Evolutionary conservation across 2,113 vertebrate species (phyloP).

Genomic region (Monarcha castaneiventris): DNA sequence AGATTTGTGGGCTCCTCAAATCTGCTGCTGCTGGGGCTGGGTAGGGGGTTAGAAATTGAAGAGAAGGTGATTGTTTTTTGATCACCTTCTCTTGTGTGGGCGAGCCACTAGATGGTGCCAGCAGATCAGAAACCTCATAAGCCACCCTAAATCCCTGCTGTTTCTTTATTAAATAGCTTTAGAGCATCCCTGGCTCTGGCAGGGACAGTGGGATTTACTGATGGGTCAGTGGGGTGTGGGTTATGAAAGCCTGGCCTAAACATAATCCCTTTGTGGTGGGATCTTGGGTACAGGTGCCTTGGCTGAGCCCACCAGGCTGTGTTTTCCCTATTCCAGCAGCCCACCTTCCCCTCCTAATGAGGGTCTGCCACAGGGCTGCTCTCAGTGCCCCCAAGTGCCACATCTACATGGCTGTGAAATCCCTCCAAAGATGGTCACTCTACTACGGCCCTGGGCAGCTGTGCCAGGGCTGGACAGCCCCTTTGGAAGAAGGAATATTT

Average conservation of each 20-base stretch:
- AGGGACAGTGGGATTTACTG: background rate
- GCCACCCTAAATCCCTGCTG: background rate
- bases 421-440: background rate
- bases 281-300: background rate
- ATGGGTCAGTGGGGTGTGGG: background rate
- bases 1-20: background rate
- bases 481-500: background rate
- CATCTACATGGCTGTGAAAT: background rate
- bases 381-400: background rate
- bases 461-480: background rate
- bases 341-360: background rate
- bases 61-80: background rate
- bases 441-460: background rate
- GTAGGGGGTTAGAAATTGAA: background rate
- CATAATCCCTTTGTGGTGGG: background rate
- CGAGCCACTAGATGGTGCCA: conserved; percentile 47
- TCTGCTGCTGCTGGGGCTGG: background rate
- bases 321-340: background rate
- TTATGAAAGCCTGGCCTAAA: background rate
- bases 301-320: background rate
- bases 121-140: background rate
- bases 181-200: background rate
- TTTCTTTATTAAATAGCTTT: background rate
- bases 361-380: background rate
- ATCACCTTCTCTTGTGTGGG: background rate